phyloP scores from a whole-genome alignment of 2,888 invertebrate genomes.

The Oxycera nigricornis region DNA sequence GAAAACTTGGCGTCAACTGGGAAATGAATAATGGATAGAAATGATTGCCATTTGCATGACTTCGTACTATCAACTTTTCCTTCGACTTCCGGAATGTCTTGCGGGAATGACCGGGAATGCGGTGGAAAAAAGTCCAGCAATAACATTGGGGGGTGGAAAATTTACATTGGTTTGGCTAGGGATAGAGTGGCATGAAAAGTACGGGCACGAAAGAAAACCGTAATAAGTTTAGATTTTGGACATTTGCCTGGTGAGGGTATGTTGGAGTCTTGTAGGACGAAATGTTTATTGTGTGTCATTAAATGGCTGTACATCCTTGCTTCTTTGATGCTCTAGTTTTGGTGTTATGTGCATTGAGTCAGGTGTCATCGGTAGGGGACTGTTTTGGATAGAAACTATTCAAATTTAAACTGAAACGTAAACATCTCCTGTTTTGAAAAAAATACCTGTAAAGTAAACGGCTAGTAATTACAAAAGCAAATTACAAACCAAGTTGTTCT shows the following conservation, averaged over 20 bases:
- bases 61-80: neutral
- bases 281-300: neutral
- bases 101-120: neutral
- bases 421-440: too few species aligned
- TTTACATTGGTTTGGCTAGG: neutral
- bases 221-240: neutral
- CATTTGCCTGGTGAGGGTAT: neutral
- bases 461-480: too few species aligned
- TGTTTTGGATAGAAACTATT: too few species aligned
- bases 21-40: constrained; percentile 18
- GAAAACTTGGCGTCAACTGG: neutral
- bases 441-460: too few species aligned
- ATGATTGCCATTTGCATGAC: constrained; percentile 21
- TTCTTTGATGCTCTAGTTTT: too few species aligned
- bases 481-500: too few species aligned
- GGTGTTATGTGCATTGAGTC: too few species aligned
- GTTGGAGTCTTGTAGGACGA: neutral
- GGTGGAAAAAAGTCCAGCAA: neutral
- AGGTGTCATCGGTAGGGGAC: too few species aligned
- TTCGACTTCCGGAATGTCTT: neutral
- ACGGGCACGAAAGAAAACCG: neutral
- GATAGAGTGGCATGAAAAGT: neutral
- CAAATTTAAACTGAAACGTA: too few species aligned
- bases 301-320: too few species aligned
- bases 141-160: neutral